phyloP scores from a whole-genome alignment of 2,888 invertebrate genomes.

The Dermolepida albohirtum region DNA sequence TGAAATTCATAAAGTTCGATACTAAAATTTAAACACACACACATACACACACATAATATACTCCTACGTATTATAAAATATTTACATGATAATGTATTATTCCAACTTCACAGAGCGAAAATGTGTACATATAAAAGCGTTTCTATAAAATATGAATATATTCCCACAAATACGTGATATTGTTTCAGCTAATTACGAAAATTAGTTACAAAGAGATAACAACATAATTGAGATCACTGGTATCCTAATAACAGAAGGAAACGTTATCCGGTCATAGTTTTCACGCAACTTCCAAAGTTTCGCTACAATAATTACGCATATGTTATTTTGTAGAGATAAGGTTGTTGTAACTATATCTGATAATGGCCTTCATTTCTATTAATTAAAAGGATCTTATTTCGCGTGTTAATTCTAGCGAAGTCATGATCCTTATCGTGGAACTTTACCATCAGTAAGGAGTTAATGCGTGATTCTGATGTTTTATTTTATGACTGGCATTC shows the following conservation, averaged over 20 bases:
- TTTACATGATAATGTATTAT: no score
- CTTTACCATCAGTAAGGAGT: no score
- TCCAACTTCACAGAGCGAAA: no score
- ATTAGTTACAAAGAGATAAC: constrained; percentile 15
- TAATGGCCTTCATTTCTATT: neutral
- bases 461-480: no score
- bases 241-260: constrained; percentile 17
- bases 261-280: constrained; percentile 24
- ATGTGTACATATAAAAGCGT: neutral
- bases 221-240: neutral
- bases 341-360: constrained; percentile 8
- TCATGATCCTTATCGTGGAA: no score
- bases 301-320: constrained; percentile 17
- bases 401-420: no score
- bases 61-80: no score
- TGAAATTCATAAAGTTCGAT: no score
- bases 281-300: constrained; percentile 20
- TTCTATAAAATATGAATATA: constrained; percentile 6
- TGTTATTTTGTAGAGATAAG: constrained; percentile 1
- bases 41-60: no score
- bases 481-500: no score
- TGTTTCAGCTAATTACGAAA: constrained; percentile 1
- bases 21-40: no score
- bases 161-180: constrained; percentile 23
- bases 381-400: constrained; percentile 3